Base-by-base conservation (phyloP, 2,797 vertebrate genomes). In the Galaxias olidus region DNA sequence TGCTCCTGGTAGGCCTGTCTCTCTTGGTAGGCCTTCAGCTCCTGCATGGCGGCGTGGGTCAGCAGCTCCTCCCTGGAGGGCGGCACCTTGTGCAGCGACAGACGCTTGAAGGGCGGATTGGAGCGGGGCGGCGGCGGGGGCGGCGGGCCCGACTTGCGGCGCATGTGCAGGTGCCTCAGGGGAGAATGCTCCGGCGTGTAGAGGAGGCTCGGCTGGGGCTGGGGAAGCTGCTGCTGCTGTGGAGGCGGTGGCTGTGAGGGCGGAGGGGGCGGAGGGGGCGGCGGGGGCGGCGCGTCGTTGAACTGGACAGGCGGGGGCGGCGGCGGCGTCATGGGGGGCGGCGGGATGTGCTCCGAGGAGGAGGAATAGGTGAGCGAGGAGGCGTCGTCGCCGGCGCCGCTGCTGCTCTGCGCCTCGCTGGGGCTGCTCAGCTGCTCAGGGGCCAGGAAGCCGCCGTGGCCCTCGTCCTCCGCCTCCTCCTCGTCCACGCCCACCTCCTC, bases 341-440 rank as follows among this genome's bases (percentile, higher is more conserved):
- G 96, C 0, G 96, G 97, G 56, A 97, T 96, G 77, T 94, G 94
- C 79, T 99, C 96, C 0, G 96, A 99, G 64, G 95, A 92, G 8
- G 96, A 97, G 56, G 97, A 98, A 84, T 97, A 98, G 65, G 96
- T 98, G 45, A 98, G 92, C 20, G 97, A 99, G 77, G 96, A 98
- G 69, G 94, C 96, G 8, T 98, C 96, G 49, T 91, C 98, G 82
- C 95, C 96, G 49, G 90, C 98, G 82, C 95, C 97, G 73, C 94
- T 96, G 90, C 95, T 96, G 88, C 97, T 98, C 68, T 94, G 83
- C 57, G 92, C 90, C 47, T 98, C 97, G 51, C 96, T 99, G 0
- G 93, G 90, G 65, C 96, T 98, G 91, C 97, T 98, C 59, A 92
- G 85, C 1, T 30, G 30, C 30, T 96, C 96, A 0, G 94, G 95